Evolutionary conservation across 2,888 invertebrate species (phyloP).

Genomic region (Dyspetes luteomarginatus): DNA sequence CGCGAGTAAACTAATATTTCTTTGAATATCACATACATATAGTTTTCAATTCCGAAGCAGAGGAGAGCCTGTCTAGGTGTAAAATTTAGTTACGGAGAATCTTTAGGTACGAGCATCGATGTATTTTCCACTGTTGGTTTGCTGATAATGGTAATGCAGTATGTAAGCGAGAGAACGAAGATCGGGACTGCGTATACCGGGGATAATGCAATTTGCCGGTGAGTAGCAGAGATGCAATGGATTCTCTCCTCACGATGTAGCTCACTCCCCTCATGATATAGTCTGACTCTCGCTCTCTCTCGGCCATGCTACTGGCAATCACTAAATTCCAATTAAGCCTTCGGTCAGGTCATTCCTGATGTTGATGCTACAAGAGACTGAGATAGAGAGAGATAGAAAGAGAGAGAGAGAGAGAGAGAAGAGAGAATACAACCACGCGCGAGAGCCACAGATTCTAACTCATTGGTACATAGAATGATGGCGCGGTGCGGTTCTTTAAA

Average conservation of each 20-base stretch:
- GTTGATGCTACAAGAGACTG: constrained; percentile 30
- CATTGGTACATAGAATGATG: constrained; percentile 58
- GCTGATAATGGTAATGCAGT: constrained; percentile 4
- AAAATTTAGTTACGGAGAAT: not conserved
- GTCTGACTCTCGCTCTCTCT: constrained; percentile 1
- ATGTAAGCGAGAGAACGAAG: not conserved
- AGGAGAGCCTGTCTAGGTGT: not conserved
- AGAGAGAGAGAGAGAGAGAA: constrained; percentile 46
- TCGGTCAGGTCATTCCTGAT: constrained; percentile 60
- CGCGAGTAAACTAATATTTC: constrained; percentile 16
- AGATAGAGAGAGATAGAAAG: constrained; percentile 36
- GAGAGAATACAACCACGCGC: constrained; percentile 55
- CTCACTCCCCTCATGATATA: not conserved
- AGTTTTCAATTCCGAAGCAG: not conserved
- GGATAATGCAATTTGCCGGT: constrained; percentile 73
- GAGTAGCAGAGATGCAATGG: constrained; percentile 66
- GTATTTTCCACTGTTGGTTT: not conserved
- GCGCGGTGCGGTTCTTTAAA: constrained; percentile 36
- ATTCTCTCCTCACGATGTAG: constrained; percentile 47
- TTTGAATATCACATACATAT: not conserved
- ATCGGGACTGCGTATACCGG: constrained; percentile 47
- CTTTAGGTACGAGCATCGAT: not conserved
- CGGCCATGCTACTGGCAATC: constrained; percentile 75
- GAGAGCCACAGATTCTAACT: constrained; percentile 63
- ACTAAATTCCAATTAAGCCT: constrained; percentile 80